A percentile compares a stretch with the other conserved stretches of the same genome.
phyloP scores from a whole-genome alignment of 2,888 invertebrate genomes.

The Saturnia pavonia region DNA sequence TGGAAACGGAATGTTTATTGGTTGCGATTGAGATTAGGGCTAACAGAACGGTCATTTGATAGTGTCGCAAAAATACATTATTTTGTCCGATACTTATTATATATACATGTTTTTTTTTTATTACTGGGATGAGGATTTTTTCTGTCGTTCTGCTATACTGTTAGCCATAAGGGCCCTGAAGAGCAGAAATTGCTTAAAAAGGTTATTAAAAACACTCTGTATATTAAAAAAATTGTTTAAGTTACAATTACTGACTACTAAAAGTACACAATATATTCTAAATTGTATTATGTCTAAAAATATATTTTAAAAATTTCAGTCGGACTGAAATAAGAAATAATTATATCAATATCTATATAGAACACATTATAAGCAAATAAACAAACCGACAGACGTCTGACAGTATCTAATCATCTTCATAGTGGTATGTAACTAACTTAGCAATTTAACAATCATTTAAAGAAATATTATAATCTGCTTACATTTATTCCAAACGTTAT shows the following conservation, averaged over 20 bases:
- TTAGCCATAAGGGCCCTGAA: too few relatives aligned
- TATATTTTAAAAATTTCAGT: too few relatives aligned
- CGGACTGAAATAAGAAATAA: background rate
- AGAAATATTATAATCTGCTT: background rate
- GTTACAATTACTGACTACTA: too few relatives aligned
- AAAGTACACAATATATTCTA: too few relatives aligned
- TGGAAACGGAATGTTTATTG: slow-evolving; percentile 32
- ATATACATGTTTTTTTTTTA: too few relatives aligned
- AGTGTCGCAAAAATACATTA: background rate
- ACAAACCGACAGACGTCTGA: background rate
- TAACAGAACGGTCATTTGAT: background rate
- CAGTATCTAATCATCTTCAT: background rate
- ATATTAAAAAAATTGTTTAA: too few relatives aligned
- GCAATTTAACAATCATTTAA: background rate
- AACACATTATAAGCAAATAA: background rate
- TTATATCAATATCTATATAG: too few relatives aligned
- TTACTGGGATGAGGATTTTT: too few relatives aligned
- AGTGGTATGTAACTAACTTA: background rate
- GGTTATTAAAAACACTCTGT: too few relatives aligned
- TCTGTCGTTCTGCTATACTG: too few relatives aligned
- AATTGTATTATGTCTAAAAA: background rate
- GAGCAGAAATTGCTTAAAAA: too few relatives aligned
- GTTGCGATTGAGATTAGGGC: slow-evolving; percentile 17
- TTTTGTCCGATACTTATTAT: background rate
- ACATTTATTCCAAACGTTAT: background rate